Percentiles rank a stretch among this genome's conserved stretches.
Evolutionary conservation across 2,888 invertebrate genomes (phyloP).

Genomic region (Eristalinus sepulchralis): DNA sequence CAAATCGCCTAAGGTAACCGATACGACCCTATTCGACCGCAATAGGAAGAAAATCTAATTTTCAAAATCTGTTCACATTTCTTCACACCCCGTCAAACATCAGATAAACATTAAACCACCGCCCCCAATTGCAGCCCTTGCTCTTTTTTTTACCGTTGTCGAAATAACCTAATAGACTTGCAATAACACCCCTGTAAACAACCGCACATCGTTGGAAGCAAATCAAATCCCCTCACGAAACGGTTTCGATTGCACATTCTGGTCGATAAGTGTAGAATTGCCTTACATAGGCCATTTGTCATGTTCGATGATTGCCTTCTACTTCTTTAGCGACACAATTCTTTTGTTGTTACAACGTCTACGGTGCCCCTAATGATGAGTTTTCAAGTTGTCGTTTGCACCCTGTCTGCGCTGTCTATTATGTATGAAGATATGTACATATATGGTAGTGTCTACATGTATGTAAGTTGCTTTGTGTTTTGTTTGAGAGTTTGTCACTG

Average conservation of each 20-base stretch:
- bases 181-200: constrained; percentile 43
- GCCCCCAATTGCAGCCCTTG: constrained; percentile 72
- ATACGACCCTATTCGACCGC: neutral
- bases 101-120: constrained; percentile 74
- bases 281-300: constrained; percentile 50
- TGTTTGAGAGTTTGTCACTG: constrained; percentile 16
- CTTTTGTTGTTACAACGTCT: constrained; percentile 22
- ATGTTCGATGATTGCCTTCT: constrained; percentile 53
- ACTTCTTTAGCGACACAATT: constrained; percentile 18
- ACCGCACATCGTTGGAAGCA: constrained; percentile 21
- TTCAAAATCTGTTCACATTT: constrained; percentile 80
- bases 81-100: constrained; percentile 80
- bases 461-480: neutral
- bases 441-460: neutral
- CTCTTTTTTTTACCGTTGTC: constrained; percentile 49
- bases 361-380: constrained; percentile 32
- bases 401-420: constrained; percentile 11
- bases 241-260: constrained; percentile 51
- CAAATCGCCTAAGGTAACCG: neutral
- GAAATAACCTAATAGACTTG: constrained; percentile 50
- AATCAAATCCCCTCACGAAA: constrained; percentile 75
- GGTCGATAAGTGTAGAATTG: constrained; percentile 32
- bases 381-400: constrained; percentile 33
- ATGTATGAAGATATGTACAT: neutral
- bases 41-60: constrained; percentile 32